A percentile compares a stretch with the other conserved stretches of the same genome.
phyloP scores from a whole-genome alignment of 2,797 vertebrate genomes.

The Pangasius djambal region DNA sequence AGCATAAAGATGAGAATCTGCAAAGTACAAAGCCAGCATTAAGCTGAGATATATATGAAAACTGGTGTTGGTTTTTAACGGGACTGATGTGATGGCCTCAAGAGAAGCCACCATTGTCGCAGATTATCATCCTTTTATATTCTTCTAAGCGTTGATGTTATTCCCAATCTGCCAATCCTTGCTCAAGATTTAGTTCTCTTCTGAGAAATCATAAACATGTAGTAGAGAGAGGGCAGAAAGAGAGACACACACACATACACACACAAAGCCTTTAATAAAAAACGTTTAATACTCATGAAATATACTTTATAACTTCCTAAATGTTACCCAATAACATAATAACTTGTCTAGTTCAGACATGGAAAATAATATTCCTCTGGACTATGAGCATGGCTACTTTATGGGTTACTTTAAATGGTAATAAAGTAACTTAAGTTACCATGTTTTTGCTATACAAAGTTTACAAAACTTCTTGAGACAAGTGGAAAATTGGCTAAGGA shows the following conservation, averaged over 20 bases:
- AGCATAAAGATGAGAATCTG: not conserved
- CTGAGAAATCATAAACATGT: not conserved
- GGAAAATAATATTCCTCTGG: not conserved
- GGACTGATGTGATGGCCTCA: not conserved
- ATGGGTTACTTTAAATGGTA: not conserved
- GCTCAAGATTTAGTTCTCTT: not conserved
- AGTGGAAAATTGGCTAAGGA: conserved; percentile 40
- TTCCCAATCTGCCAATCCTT: not conserved
- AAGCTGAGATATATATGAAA: not conserved
- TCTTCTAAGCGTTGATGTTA: not conserved
- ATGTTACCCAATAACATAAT: not conserved
- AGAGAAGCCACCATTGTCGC: not conserved
- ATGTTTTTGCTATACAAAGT: not conserved
- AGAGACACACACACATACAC: not conserved
- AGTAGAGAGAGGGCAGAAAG: not conserved
- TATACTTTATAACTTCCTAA: not conserved
- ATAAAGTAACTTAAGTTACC: not conserved
- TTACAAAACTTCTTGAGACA: conserved; percentile 19
- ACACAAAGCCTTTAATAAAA: not conserved
- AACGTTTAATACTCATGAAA: not conserved
- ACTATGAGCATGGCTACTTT: not conserved
- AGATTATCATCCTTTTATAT: not conserved
- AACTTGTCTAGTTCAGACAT: not conserved
- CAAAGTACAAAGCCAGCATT: not conserved
- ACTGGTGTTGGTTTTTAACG: not conserved